A percentile compares a stretch with the other conserved stretches of the same genome.
These are phyloP conservation scores for Pseudoips prasinana DNA, from an alignment of 2,888 invertebrate genomes.

Conservation along the genomic window DNA sequence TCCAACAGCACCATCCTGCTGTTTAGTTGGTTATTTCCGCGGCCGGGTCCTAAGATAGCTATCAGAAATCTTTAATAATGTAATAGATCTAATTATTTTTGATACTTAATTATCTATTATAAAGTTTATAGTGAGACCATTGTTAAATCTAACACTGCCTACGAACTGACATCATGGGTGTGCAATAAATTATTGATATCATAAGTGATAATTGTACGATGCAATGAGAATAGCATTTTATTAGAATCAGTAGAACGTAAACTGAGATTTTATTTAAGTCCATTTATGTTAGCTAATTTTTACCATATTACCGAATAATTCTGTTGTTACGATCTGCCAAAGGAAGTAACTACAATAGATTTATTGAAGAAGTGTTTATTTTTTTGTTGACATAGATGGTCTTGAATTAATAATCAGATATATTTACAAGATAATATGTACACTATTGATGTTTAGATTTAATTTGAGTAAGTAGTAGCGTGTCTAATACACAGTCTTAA, in stretches of 20 bases:
- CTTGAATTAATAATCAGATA: too few relatives aligned
- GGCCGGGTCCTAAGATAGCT: slow-evolving; percentile 54
- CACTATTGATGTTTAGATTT: slow-evolving; percentile 25
- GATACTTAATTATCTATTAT: slow-evolving; percentile 60
- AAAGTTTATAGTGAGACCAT: slow-evolving; percentile 46
- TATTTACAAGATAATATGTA: slow-evolving; percentile 5
- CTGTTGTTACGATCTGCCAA: too few relatives aligned
- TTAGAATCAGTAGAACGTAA: too few relatives aligned
- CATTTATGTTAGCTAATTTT: too few relatives aligned
- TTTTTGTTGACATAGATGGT: too few relatives aligned
- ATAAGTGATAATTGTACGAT: slow-evolving; percentile 37
- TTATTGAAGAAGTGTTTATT: background rate
- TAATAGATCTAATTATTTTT: slow-evolving; percentile 62
- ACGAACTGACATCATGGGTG: slow-evolving; percentile 45
- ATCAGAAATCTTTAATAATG: slow-evolving; percentile 39
- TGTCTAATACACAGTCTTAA: slow-evolving; percentile 24
- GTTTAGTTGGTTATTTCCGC: too few relatives aligned
- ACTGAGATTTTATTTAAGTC: too few relatives aligned
- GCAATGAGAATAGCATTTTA: background rate
- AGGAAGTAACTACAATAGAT: too few relatives aligned
- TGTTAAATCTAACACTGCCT: slow-evolving; percentile 51
- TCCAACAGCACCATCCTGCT: too few relatives aligned
- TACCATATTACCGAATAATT: too few relatives aligned
- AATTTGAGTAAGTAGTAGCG: slow-evolving; percentile 18
- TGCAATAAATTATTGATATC: slow-evolving; percentile 46